These are phyloP conservation scores for Thera obeliscata DNA, from an alignment of 2,888 invertebrate species.

Conservation along the genomic window DNA sequence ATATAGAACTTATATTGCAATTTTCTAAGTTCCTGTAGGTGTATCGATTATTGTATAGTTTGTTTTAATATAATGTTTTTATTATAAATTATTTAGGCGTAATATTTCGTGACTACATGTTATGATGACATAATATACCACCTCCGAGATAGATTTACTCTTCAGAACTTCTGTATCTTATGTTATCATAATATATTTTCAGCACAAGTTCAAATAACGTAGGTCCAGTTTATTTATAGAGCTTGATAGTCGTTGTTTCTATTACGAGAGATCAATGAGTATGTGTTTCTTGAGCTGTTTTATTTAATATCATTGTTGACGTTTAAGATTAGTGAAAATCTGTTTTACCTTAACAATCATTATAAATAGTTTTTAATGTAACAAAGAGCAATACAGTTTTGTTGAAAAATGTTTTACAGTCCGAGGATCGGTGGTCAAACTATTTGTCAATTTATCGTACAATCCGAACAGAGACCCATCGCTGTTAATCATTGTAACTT, in stretches of 20 bases:
- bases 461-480: conserved; percentile 74
- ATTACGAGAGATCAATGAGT: conserved; percentile 60
- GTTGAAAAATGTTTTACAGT: conserved; percentile 72
- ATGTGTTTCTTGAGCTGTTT: conserved; percentile 75
- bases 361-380: conserved; percentile 79
- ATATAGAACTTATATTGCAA: conserved; percentile 84
- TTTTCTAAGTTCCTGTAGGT: conserved; percentile 84
- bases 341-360: conserved; percentile 80
- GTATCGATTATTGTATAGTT: conserved; percentile 81
- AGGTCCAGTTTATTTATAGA: conserved; percentile 82
- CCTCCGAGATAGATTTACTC: neutral
- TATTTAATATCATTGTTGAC: conserved; percentile 83
- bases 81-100: conserved; percentile 81
- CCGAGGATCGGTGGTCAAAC: conserved; percentile 70
- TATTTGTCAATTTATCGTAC: conserved; percentile 77
- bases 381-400: conserved; percentile 78
- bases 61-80: conserved; percentile 56
- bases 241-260: conserved; percentile 67
- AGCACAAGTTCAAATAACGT: conserved; percentile 83
- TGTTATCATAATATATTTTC: conserved; percentile 70
- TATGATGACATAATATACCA: conserved; percentile 68
- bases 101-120: conserved; percentile 69
- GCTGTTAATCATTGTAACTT: conserved; percentile 86
- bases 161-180: conserved; percentile 51
- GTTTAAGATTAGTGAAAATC: conserved; percentile 81